Evolutionary conservation across 1,140 invertebrate species (phyloP), one percentile per base, ranked within the genome.

Genomic region (Oscheius sp.): DNA sequence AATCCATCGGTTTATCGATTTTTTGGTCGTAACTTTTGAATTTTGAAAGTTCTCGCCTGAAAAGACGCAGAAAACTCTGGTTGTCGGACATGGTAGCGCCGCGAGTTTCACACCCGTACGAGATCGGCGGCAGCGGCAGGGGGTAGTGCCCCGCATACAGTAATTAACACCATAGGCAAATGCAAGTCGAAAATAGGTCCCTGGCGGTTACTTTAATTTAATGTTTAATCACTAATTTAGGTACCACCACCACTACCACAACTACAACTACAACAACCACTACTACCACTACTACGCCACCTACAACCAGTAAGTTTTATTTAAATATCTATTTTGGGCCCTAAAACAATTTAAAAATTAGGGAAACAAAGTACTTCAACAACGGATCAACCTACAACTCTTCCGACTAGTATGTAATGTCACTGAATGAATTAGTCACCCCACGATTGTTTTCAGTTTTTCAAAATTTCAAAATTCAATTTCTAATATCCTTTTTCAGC

Each of bases 231-330:
- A n/a, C n/a, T n/a, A n/a, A n/a, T n/a, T n/a, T n/a, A n/a, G n/a
- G n/a, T n/a, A n/a, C n/a, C n/a, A n/a, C n/a, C n/a, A n/a, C n/a
- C n/a, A n/a, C n/a, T n/a, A n/a, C n/a, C n/a, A n/a, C n/a, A n/a
- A n/a, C n/a, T n/a, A n/a, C n/a, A n/a, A n/a, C n/a, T n/a, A n/a
- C 52, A 58, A 23, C 59, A 13, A 62, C 59, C 3, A 2, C 61
- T 1, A 36, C 31, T 3, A 63, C 69, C 3, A 71, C 69, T 3
- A 45, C 69, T 34, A 63, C 69, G 4, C 32, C 69, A n/a, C 7
- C 59, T 3, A 63, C 69, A 3, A 68, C 67, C 26, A 20, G 69
- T 71, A 52, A 71, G 69, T 65, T 63, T 71, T 1, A 18, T 15
- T 61, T 20, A 26, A 55, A 69, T 13, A 34, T 34, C 13, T 52